Base-by-base conservation (phyloP, 2,888 invertebrate species). In the Drosophila eohydei region DNA sequence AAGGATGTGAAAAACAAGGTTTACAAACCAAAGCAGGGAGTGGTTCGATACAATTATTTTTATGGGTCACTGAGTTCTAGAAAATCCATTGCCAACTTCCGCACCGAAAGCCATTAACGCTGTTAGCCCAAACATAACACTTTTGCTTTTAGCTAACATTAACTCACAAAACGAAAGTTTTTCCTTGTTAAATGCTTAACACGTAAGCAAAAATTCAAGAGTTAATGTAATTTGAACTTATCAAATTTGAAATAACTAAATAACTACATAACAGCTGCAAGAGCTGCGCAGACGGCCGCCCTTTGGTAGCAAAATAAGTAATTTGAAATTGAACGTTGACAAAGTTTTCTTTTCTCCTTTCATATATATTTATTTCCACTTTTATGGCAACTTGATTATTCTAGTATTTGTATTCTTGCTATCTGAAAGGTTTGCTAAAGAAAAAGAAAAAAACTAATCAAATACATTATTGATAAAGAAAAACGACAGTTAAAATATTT, bases 31-130 rank as follows among this genome's bases (percentile, higher is more conserved):
- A 16, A 50, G 50, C 16, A 50, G 6, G 11, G 32, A 16, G 11
- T 34, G 8, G 3, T 3, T 34, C 12, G 50, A 30, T 32, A 50
- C 48, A 48, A 48, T 48, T 48, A 30, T n/a, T 48, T 50, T 50
- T 50, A 34, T 12, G 21, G 50, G 12, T 34, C 16, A 50, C 32
- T 50, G 50, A 34, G n/a, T 11, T 34, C 32, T 9, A 3, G 32
- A 3, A 50, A 34, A 32, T 32, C 16, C n/a, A 7, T 7, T 46
- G 14, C 16, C 0, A 12, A 3, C 21, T 21, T 11, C 9, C 16
- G 41, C 8, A 14, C 28, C 46, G 14, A 14, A 0, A 28, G 3
- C 7, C 48, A n/a, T 16, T 30, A 30, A 11, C 48, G 28, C 8
- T 30, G 9, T 11, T 11, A 9, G 3, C 16, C 4, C 11, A 43